Evolutionary conservation across 2,888 invertebrate species (phyloP).

Genomic region (Lasioglossum leucozonium): DNA sequence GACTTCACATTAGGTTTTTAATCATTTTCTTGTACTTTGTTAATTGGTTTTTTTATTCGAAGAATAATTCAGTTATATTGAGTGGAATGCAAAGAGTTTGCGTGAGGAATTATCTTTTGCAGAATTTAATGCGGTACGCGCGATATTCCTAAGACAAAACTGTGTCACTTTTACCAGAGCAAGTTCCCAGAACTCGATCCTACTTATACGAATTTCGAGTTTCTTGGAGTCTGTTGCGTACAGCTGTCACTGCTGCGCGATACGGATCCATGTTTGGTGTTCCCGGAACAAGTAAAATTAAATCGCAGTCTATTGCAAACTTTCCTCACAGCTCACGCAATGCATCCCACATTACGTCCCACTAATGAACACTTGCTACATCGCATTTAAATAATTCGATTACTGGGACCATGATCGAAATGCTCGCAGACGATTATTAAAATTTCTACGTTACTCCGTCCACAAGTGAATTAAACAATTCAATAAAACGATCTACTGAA

Average conservation of each 20-base stretch:
- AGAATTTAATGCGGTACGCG: conserved; percentile 7
- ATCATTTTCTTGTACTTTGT: background rate
- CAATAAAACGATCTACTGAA: background rate
- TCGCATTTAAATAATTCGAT: conserved; percentile 42
- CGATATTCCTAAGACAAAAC: conserved; percentile 27
- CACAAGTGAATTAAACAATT: background rate
- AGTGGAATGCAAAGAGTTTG: background rate
- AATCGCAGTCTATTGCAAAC: conserved; percentile 48
- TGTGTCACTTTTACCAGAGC: conserved; percentile 48
- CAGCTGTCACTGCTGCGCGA: conserved; percentile 54
- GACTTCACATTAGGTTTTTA: background rate
- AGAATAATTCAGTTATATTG: background rate
- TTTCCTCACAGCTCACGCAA: conserved; percentile 28
- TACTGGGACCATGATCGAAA: background rate
- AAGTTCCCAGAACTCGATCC: conserved; percentile 42
- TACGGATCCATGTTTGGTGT: conserved; percentile 54
- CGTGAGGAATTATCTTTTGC: background rate
- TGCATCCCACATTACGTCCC: conserved; percentile 26
- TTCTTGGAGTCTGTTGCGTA: conserved; percentile 56
- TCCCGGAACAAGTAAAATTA: conserved; percentile 50
- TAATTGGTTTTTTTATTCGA: background rate
- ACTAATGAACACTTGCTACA: conserved; percentile 47
- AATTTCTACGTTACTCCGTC: background rate
- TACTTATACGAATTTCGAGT: conserved; percentile 57
- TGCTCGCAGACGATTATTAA: background rate